phyloP scores from a whole-genome alignment of 2,888 invertebrate species.

The Brachynemurus nebulosus region DNA sequence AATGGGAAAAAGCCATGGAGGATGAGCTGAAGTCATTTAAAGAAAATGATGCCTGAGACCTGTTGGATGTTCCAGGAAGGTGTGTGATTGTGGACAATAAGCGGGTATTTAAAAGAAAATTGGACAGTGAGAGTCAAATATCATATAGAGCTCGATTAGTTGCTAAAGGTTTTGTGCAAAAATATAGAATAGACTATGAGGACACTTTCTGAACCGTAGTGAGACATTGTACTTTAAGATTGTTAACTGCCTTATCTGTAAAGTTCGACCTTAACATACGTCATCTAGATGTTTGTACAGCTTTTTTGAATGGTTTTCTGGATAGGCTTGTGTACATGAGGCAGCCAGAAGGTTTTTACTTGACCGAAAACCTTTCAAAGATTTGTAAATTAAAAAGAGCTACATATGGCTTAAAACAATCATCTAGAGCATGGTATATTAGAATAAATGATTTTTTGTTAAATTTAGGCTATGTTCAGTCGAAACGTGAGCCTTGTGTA shows the following conservation, averaged over 20 bases:
- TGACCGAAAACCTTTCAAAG: too few relatives aligned
- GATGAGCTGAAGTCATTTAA: constrained; percentile 22
- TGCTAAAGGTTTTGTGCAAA: constrained; percentile 12
- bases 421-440: constrained; percentile 8
- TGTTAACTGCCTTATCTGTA: constrained; percentile 10
- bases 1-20: constrained; percentile 20
- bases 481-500: constrained; percentile 11
- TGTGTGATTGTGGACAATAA: constrained; percentile 18
- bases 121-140: too few relatives aligned
- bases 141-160: too few relatives aligned
- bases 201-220: constrained; percentile 14
- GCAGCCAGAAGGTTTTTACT: constrained; percentile 7
- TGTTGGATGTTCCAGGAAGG: constrained; percentile 17
- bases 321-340: constrained; percentile 2
- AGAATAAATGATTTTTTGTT: constrained; percentile 5
- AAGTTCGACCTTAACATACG: constrained; percentile 5
- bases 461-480: background rate
- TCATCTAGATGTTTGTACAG: constrained; percentile 12
- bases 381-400: too few relatives aligned
- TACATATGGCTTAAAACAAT: constrained; percentile 11
- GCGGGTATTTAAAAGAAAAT: too few relatives aligned
- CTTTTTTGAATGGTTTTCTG: constrained; percentile 11
- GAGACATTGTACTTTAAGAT: constrained; percentile 6
- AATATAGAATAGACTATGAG: constrained; percentile 6
- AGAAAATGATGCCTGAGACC: constrained; percentile 21